Conservation (phyloP, 2,113 vertebrate species). For the Brachyhypopomus gauderio region DNA sequence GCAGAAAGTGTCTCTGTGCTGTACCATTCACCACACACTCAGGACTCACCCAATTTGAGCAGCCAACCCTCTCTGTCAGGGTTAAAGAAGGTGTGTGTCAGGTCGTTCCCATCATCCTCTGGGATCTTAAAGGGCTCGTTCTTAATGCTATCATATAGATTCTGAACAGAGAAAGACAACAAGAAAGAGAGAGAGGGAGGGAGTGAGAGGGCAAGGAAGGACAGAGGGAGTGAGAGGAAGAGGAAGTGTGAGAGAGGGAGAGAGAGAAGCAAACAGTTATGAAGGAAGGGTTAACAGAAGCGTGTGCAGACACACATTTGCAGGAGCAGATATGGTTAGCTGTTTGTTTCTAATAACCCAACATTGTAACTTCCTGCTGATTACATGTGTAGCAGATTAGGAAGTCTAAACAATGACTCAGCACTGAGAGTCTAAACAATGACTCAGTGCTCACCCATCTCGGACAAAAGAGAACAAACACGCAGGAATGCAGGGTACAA, state of each 20-base stretch:
- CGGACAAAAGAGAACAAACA: background rate
- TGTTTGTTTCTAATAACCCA: no score
- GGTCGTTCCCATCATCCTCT: constrained; percentile 90
- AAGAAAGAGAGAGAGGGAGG: background rate
- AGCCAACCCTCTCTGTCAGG: constrained; percentile 92
- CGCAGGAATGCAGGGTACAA: background rate
- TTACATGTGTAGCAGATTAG: background rate
- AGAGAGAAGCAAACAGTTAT: background rate
- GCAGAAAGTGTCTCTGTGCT: background rate
- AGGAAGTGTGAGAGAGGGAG: background rate
- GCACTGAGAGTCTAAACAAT: background rate
- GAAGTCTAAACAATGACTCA: background rate
- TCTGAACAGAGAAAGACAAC: constrained; percentile 65
- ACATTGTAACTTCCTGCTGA: background rate
- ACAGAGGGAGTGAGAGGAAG: background rate
- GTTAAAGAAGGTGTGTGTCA: constrained; percentile 93
- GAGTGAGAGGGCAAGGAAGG: background rate
- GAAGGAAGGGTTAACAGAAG: no score
- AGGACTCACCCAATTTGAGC: constrained; percentile 84
- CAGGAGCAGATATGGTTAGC: no score
- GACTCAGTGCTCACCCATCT: background rate
- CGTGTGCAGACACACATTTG: no score
- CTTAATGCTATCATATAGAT: constrained; percentile 90
- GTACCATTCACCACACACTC: background rate
- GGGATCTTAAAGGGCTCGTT: constrained; percentile 94